phyloP scores from a whole-genome alignment of 2,888 invertebrate genomes.

The Andricus quercusramuli region DNA sequence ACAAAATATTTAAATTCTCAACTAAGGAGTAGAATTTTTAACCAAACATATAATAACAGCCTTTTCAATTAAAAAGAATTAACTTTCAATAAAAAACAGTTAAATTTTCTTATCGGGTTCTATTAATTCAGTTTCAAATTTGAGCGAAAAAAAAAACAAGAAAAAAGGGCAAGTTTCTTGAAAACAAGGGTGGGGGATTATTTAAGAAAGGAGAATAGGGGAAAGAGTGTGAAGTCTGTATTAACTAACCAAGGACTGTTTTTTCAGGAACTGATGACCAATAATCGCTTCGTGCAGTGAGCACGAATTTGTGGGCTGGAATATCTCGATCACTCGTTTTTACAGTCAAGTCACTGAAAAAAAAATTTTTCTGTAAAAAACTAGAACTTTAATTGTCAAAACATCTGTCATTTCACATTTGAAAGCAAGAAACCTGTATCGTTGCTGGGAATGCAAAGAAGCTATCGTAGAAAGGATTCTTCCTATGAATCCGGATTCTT shows the following conservation, averaged over 20 bases:
- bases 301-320: conserved; percentile 93
- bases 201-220: no score
- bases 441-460: conserved; percentile 89
- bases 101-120: no score
- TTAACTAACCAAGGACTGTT: conserved; percentile 83
- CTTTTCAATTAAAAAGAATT: no score
- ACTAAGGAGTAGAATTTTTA: no score
- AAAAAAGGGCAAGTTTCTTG: no score
- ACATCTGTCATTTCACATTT: neutral
- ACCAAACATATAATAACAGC: no score
- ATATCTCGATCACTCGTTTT: conserved; percentile 86
- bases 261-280: conserved; percentile 88
- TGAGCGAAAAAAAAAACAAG: no score
- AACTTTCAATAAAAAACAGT: no score
- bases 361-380: conserved; percentile 16
- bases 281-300: conserved; percentile 91
- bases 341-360: conserved; percentile 87
- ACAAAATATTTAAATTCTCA: no score
- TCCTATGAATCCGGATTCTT: conserved; percentile 88
- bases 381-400: neutral
- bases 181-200: no score
- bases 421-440: conserved; percentile 80
- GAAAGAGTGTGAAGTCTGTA: no score
- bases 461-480: conserved; percentile 90
- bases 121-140: no score